These are phyloP conservation scores for Liolophura sinensis DNA, from an alignment of 1,140 invertebrate species.

Conservation along the genomic window DNA sequence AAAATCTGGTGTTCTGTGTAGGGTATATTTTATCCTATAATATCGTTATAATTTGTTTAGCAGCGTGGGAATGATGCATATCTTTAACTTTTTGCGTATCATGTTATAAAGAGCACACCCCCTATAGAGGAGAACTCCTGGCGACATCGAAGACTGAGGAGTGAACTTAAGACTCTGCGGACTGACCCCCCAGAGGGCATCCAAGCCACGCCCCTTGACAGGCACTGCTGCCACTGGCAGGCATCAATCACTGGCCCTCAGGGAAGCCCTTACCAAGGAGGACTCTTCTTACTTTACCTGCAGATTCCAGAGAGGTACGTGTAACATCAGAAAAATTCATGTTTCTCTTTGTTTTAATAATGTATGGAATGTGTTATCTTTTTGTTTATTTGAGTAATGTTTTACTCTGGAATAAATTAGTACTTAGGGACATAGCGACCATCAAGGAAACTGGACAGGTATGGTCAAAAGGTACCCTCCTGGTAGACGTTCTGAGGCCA, in stretches of 20 bases:
- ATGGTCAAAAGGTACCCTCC: no score
- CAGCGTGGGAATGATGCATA: no score
- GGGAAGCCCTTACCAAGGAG: conserved; percentile 64
- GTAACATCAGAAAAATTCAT: background rate
- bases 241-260: conserved; percentile 57
- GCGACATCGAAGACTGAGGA: conserved; percentile 52
- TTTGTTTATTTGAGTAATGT: no score
- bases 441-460: no score
- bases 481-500: no score
- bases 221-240: conserved; percentile 59
- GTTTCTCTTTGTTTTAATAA: background rate
- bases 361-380: no score
- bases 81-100: conserved; percentile 10
- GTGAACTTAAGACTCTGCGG: conserved; percentile 55
- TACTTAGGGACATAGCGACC: no score
- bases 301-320: conserved; percentile 76
- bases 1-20: no score
- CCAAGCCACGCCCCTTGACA: conserved; percentile 81
- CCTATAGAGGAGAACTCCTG: conserved; percentile 57
- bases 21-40: no score
- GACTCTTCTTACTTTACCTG: conserved; percentile 70
- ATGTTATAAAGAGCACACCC: conserved; percentile 47
- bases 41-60: no score
- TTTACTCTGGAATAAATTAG: no score
- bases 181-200: conserved; percentile 90